Base-by-base conservation (phyloP, 2,797 vertebrate species). In the Sylvia borin region DNA sequence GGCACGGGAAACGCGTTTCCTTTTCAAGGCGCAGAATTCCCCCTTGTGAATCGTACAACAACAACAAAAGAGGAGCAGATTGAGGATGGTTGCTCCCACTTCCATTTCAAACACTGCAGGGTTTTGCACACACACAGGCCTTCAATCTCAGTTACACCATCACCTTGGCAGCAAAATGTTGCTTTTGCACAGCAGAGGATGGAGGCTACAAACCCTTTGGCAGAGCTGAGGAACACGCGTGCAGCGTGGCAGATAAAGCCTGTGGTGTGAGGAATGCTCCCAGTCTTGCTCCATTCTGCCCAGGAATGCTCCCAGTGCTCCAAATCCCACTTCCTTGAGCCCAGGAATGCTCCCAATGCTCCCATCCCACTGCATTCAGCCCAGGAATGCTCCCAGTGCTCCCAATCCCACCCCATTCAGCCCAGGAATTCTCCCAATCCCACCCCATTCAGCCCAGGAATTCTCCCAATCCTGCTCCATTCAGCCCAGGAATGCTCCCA, bases 131-230 rank as follows among this genome's bases (percentile, higher is more conserved):
- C 74, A 80, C 6, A 58, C 45, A 29, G 78, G 54, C 75, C 91
- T 85, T 85, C 83, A 76, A 85, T 90, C 87, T 92, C 90, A 67
- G 42, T 91, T 91, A 83, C 72, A 80, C 85, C 78, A 94, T 61
- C 89, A 82, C 82, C 54, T 85, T 91, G 92, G 95, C 93, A 91
- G 92, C 68, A 38, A 71, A 92, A 70, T 0, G 10, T 26, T 84
- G 71, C 77, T 65, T 85, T 92, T 75, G 45, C 74, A 17, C 20
- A 57, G 66, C 4, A n/a, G 55, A 85, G 71, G 61, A 75, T 34
- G 48, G 36, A 13, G 61, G 74, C 78, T 60, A 47, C 75, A 51
- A 79, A 79, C 81, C 81, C 71, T 74, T 60, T 94, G 95, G 84
- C 83, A 92, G 84, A 66, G 75, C 75, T 4, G 58, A 75, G 71